phyloP scores from a whole-genome alignment of 1,140 invertebrate species.

The Drosophila melanogaster region DNA sequence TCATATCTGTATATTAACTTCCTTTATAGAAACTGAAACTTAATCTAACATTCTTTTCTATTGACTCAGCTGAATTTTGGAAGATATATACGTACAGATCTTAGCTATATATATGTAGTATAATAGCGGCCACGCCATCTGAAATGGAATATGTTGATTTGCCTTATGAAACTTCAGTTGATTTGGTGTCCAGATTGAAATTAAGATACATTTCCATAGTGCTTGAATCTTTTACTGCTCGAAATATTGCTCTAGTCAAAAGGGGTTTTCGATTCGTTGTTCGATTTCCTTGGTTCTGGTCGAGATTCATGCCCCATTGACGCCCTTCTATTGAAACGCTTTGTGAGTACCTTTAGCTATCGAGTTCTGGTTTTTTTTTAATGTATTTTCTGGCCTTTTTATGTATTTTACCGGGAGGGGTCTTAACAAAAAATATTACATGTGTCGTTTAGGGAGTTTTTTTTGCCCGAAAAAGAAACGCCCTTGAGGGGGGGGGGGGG shows the following conservation, averaged over 20 bases:
- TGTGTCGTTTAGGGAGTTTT: slow-evolving; percentile 20
- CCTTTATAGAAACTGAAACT: background rate
- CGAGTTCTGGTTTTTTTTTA: slow-evolving; percentile 35
- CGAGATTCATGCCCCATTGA: background rate
- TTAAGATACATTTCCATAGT: background rate
- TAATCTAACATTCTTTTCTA: background rate
- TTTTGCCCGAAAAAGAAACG: slow-evolving; percentile 6
- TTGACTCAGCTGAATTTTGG: slow-evolving; percentile 22
- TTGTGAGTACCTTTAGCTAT: slow-evolving; percentile 24
- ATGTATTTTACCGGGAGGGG: slow-evolving; percentile 25
- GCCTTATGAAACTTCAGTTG: background rate
- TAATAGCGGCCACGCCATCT: background rate
- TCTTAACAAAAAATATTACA: slow-evolving; percentile 41
- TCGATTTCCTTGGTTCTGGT: background rate
- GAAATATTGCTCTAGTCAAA: too few relatives aligned
- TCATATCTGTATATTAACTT: background rate
- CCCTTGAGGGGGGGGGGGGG: slow-evolving; percentile 21
- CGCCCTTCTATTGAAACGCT: slow-evolving; percentile 17
- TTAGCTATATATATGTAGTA: background rate
- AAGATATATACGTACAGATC: background rate
- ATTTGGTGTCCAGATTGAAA: background rate
- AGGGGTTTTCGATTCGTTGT: too few relatives aligned
- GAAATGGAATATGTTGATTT: background rate
- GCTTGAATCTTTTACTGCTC: too few relatives aligned
- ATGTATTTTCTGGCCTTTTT: slow-evolving; percentile 39